These are phyloP conservation scores for Lucinisca nassula DNA, from an alignment of 2,888 invertebrate species.

Conservation along the genomic window DNA sequence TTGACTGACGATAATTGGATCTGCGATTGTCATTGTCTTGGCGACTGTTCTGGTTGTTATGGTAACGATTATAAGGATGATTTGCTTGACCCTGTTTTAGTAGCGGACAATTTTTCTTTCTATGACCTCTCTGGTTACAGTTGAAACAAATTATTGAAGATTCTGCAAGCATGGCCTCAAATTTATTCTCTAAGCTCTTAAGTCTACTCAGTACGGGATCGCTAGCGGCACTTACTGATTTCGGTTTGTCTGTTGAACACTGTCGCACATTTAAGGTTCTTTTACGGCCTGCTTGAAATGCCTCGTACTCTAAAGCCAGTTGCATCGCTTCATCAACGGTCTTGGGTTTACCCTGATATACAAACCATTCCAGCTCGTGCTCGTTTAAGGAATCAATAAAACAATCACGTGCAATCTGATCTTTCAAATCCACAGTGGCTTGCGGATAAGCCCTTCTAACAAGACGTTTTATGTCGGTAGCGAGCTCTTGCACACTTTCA, in stretches of 20 bases:
- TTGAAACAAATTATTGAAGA: background rate
- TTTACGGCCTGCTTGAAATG: constrained; percentile 4
- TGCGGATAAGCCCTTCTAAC: constrained; percentile 17
- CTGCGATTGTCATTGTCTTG: no score
- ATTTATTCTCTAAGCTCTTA: background rate
- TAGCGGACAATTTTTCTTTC: background rate
- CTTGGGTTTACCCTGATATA: constrained; percentile 5
- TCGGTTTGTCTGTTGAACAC: background rate
- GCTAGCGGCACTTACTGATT: background rate
- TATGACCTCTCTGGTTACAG: background rate
- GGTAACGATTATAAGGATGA: no score
- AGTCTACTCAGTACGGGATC: background rate
- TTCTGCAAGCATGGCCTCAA: background rate
- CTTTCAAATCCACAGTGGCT: background rate
- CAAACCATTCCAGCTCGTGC: constrained; percentile 6
- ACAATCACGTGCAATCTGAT: background rate
- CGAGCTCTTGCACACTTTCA: constrained; percentile 32
- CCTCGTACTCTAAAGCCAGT: background rate
- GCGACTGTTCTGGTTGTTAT: no score
- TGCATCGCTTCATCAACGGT: constrained; percentile 9
- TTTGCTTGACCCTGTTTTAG: no score
- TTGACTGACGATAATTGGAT: background rate
- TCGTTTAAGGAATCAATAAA: constrained; percentile 3
- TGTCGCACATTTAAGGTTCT: background rate
- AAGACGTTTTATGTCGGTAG: constrained; percentile 20